These are phyloP conservation scores for Stenodera caucasica DNA, from an alignment of 2,888 invertebrate genomes.

Conservation along the genomic window DNA sequence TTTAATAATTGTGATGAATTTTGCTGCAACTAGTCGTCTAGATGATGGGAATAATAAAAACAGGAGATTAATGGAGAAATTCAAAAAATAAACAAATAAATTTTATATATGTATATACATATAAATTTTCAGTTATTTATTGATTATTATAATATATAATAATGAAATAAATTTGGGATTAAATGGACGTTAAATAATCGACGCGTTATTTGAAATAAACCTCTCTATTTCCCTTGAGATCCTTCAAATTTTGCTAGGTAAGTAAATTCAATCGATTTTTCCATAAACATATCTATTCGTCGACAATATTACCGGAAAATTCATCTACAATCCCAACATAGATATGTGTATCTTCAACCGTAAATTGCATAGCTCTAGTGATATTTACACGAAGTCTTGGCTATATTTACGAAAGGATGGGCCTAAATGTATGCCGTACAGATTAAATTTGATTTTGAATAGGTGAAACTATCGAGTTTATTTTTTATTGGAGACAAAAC, in stretches of 20 bases:
- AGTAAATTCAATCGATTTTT: no score
- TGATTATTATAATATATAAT: conserved; percentile 7
- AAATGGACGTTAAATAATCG: conserved; percentile 15
- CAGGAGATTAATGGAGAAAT: not conserved
- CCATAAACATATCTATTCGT: no score
- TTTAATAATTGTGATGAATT: conserved; percentile 34
- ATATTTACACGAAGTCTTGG: not conserved
- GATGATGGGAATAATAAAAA: conserved; percentile 8
- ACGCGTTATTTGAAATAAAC: not conserved
- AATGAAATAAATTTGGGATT: conserved; percentile 12
- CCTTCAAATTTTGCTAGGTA: not conserved
- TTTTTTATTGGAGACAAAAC: no score
- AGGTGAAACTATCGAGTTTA: no score
- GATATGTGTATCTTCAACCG: not conserved
- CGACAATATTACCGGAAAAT: no score
- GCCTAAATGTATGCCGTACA: not conserved
- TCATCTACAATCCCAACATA: not conserved
- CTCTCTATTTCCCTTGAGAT: no score
- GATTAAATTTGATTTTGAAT: not conserved
- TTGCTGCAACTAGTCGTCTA: conserved; percentile 36
- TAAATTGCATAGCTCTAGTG: not conserved
- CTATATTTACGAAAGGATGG: not conserved
- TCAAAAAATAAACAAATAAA: not conserved
- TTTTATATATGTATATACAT: conserved; percentile 12
- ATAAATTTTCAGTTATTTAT: conserved; percentile 9